Conservation (phyloP, 2,113 vertebrate species). For the Glareola pratincola region DNA sequence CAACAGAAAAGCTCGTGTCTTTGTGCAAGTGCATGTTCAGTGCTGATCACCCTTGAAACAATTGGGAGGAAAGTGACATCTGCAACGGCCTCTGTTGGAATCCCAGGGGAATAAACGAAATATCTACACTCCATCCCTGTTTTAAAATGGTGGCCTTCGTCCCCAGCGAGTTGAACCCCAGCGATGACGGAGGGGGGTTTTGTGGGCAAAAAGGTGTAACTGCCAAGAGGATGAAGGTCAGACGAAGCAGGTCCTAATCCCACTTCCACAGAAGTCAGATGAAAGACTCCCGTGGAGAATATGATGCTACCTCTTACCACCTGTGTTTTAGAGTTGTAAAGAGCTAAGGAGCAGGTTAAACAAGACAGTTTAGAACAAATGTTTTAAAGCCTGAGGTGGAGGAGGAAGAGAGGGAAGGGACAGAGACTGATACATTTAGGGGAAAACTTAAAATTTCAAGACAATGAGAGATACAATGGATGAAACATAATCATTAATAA, state of each 20-base stretch:
- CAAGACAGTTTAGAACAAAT: not conserved
- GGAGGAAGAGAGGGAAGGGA: not conserved
- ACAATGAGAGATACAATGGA: not conserved
- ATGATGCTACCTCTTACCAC: not conserved
- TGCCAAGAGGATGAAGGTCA: not conserved
- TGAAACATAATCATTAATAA: not conserved
- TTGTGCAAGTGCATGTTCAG: not conserved
- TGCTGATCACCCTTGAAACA: not conserved
- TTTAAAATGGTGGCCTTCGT: not conserved
- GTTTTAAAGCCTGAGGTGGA: not conserved
- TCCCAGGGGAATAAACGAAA: not conserved
- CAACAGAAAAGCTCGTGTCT: not conserved
- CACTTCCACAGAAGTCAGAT: not conserved
- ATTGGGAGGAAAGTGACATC: not conserved
- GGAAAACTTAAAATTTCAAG: not conserved
- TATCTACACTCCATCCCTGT: not conserved
- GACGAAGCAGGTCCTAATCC: not conserved
- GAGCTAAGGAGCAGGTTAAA: not conserved
- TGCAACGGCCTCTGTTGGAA: not conserved
- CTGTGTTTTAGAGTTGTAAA: not conserved
- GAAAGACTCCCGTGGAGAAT: not conserved
- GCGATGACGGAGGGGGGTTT: rapidly evolving
- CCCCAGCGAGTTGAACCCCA: not conserved
- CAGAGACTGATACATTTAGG: not conserved
- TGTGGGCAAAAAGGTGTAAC: not conserved